Conservation (phyloP, 2,797 vertebrate species). For the Lagodon rhomboides region DNA sequence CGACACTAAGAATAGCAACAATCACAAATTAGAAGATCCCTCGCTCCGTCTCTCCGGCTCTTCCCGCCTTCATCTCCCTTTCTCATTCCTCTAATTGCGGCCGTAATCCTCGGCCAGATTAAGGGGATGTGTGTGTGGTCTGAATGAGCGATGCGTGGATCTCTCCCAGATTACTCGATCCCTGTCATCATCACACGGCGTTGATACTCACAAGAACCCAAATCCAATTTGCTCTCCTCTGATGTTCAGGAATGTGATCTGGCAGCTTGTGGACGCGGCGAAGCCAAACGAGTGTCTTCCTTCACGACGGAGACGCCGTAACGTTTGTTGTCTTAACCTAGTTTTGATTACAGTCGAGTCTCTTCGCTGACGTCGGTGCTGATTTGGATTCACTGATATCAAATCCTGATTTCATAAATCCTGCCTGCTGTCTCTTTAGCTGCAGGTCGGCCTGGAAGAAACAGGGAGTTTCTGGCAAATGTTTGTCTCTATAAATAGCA, state of each 20-base stretch:
- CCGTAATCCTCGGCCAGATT: conserved; percentile 70
- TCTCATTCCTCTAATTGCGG: conserved; percentile 73
- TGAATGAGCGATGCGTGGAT: conserved; percentile 43
- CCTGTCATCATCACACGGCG: conserved; percentile 40
- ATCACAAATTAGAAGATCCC: conserved; percentile 20
- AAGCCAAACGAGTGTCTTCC: conserved; percentile 18
- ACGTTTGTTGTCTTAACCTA: neutral
- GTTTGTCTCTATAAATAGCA: conserved; percentile 57
- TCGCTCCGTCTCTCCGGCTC: neutral
- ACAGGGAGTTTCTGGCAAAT: conserved; percentile 29
- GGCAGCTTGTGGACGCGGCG: conserved; percentile 6
- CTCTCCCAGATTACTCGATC: conserved; percentile 59
- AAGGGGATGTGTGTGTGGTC: conserved; percentile 54
- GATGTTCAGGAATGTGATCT: conserved; percentile 38
- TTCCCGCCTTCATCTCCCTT: conserved; percentile 19
- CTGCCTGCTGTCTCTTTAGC: conserved; percentile 11
- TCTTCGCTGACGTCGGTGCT: neutral
- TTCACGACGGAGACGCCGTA: neutral
- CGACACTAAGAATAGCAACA: conserved; percentile 19
- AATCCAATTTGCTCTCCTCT: conserved; percentile 60
- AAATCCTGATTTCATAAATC: conserved; percentile 26
- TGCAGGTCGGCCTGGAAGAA: conserved; percentile 15
- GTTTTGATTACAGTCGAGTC: conserved; percentile 25
- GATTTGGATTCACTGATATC: conserved; percentile 22
- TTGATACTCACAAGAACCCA: conserved; percentile 45